Conservation (phyloP, 2,113 vertebrate genomes). For the Catharus fuscescens region DNA sequence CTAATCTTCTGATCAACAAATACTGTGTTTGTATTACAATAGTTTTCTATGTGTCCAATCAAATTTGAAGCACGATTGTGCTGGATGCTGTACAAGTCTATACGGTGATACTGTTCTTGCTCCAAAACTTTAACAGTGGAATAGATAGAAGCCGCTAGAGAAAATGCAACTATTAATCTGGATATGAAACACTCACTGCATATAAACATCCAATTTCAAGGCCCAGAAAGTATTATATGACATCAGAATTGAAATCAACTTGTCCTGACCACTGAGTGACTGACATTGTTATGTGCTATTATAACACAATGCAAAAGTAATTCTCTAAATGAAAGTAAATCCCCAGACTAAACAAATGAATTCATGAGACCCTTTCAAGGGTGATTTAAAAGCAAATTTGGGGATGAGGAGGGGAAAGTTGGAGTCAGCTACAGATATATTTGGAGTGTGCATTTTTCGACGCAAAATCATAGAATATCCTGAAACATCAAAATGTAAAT, state of each 20-base stretch:
- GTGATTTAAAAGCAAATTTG: background rate
- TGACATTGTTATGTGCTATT: background rate
- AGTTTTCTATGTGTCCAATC: slow-evolving; percentile 9
- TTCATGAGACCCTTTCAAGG: background rate
- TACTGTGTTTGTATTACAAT: slow-evolving; percentile 27
- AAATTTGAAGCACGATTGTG: background rate
- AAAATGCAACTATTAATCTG: background rate
- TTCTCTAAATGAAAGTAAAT: background rate
- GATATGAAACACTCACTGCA: background rate
- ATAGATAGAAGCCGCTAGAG: background rate
- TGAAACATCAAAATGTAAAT: background rate
- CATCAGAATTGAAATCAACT: background rate
- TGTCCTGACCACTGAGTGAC: background rate
- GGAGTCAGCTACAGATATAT: background rate
- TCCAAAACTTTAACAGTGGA: background rate
- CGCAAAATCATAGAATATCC: background rate
- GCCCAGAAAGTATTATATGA: background rate
- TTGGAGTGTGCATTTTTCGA: background rate
- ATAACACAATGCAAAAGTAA: background rate
- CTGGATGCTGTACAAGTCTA: background rate
- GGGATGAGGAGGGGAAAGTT: fast-evolving
- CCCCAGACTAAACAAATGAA: background rate
- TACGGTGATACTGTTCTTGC: background rate
- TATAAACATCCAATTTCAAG: background rate
- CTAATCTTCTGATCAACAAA: slow-evolving; percentile 25